These are phyloP conservation scores for Poeciliopsis occidentalis DNA, from an alignment of 2,113 vertebrate species.

Conservation along the genomic window DNA sequence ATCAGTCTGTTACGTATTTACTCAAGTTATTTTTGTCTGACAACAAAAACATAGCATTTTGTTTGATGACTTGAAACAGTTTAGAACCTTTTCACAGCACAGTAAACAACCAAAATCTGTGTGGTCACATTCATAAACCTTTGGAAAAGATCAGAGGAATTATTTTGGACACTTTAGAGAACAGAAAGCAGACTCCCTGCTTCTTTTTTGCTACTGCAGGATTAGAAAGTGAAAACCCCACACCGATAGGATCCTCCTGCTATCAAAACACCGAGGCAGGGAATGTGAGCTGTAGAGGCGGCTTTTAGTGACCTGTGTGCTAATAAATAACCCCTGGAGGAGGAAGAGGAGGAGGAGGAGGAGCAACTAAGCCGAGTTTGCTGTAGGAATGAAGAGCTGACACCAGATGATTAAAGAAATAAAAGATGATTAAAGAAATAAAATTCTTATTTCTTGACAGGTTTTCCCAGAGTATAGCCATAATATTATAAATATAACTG, in stretches of 20 bases:
- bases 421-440: neutral
- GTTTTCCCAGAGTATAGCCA: neutral
- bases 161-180: neutral
- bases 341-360: constrained; percentile 18
- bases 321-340: constrained; percentile 54
- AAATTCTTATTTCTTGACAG: neutral
- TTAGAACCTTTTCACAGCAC: neutral
- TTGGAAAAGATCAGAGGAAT: neutral
- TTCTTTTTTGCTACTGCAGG: neutral
- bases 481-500: neutral
- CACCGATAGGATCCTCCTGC: constrained; percentile 1
- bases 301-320: constrained; percentile 35
- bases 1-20: too few species aligned
- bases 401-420: too few species aligned
- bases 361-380: constrained; percentile 3
- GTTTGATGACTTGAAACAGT: neutral
- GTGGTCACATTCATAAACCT: neutral
- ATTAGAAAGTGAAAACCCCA: neutral
- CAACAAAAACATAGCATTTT: neutral
- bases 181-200: neutral
- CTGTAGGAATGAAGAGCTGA: neutral
- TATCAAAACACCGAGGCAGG: constrained; percentile 45
- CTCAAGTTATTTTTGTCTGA: neutral
- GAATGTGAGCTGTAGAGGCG: constrained; percentile 28
- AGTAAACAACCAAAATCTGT: neutral